These are phyloP conservation scores for Eledone cirrhosa DNA, from an alignment of 2,888 invertebrate genomes.

Conservation along the genomic window DNA sequence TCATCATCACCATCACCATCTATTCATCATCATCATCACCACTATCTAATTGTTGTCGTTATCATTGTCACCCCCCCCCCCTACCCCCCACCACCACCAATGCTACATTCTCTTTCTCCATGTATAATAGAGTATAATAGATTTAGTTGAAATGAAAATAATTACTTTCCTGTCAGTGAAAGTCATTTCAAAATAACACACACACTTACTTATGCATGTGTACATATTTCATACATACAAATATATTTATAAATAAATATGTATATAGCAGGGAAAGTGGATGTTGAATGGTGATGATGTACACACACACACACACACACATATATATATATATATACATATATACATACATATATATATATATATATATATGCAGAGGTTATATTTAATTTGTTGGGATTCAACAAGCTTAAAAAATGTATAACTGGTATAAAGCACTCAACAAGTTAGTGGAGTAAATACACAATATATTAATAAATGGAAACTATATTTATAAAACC, in stretches of 20 bases:
- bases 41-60: background rate
- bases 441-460: too few species aligned
- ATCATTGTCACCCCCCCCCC: background rate
- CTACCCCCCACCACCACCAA: background rate
- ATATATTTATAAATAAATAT: background rate
- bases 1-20: too few species aligned
- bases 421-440: too few species aligned
- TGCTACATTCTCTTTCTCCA: background rate
- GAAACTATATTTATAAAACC: too few species aligned
- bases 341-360: conserved; percentile 23
- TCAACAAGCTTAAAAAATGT: too few species aligned
- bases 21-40: background rate
- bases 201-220: background rate
- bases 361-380: conserved; percentile 23
- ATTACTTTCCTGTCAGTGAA: too few species aligned
- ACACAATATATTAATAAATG: too few species aligned
- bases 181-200: background rate
- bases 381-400: too few species aligned
- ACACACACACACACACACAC: background rate
- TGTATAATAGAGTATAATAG: too few species aligned
- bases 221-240: background rate
- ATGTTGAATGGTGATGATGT: background rate
- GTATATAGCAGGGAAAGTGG: too few species aligned
- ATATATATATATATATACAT: conserved; percentile 25
- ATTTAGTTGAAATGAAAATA: too few species aligned